Percentiles rank a stretch among this genome's conserved stretches.
phyloP scores from a whole-genome alignment of 2,113 vertebrate genomes.

The Gadus chalcogrammus region DNA sequence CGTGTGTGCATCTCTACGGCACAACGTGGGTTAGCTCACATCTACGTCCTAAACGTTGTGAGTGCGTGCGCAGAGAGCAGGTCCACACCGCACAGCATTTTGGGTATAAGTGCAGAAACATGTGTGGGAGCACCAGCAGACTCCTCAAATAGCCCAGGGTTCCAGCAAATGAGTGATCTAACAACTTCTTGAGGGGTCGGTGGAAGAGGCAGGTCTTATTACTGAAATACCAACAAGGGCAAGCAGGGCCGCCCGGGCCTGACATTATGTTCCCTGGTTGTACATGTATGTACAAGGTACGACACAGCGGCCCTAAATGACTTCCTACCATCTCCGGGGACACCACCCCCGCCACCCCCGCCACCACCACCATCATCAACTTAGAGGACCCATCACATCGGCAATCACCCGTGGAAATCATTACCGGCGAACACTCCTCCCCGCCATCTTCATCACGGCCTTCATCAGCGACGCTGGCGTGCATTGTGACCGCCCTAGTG shows the following conservation, averaged over 20 bases:
- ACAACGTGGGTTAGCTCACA: constrained; percentile 38
- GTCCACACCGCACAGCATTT: no score
- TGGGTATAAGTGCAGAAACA: not conserved
- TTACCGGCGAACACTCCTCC: constrained; percentile 49
- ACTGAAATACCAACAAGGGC: constrained; percentile 58
- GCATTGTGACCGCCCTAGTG: constrained; percentile 44
- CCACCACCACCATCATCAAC: constrained; percentile 53
- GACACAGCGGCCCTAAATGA: not conserved
- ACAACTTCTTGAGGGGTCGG: constrained; percentile 53
- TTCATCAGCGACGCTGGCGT: constrained; percentile 38
- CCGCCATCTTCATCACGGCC: constrained; percentile 44
- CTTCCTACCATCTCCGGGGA: constrained; percentile 31
- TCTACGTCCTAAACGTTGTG: constrained; percentile 1
- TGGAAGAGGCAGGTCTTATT: constrained; percentile 45
- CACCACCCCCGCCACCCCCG: constrained; percentile 47
- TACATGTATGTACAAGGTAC: constrained; percentile 42
- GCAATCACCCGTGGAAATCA: constrained; percentile 22
- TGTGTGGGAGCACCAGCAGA: not conserved
- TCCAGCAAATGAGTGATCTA: constrained; percentile 43
- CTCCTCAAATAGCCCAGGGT: constrained; percentile 32
- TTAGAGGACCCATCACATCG: constrained; percentile 40
- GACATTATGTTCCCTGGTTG: not conserved
- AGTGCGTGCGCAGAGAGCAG: no score
- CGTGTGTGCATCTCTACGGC: constrained; percentile 17
- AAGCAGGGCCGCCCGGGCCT: constrained; percentile 17